These are phyloP conservation scores for Mythimna loreyi DNA, from an alignment of 2,888 invertebrate species.

Conservation along the genomic window DNA sequence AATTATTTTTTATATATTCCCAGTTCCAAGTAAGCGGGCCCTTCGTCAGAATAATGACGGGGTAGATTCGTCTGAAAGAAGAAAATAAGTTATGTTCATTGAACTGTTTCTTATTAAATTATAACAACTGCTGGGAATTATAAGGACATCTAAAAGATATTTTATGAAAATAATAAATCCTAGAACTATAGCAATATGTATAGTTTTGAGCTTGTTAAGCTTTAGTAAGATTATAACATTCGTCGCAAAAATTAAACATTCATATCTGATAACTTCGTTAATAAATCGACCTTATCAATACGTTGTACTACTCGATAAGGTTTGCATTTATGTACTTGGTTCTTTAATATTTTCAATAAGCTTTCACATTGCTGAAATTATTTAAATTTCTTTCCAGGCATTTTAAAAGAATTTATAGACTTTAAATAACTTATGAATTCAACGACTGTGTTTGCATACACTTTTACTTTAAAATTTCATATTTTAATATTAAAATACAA, in stretches of 20 bases:
- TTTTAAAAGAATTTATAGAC: neutral
- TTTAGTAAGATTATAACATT: neutral
- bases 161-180: neutral
- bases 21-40: slow-evolving; percentile 88
- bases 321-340: neutral
- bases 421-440: slow-evolving; percentile 10
- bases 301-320: neutral
- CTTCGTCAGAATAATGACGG: slow-evolving; percentile 87
- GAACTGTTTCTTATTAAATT: slow-evolving; percentile 5
- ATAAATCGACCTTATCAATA: neutral
- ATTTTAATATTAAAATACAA: slow-evolving; percentile 26
- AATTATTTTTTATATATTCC: slow-evolving; percentile 87
- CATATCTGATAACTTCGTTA: neutral
- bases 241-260: neutral
- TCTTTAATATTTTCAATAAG: neutral
- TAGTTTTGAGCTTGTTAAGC: neutral
- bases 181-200: neutral
- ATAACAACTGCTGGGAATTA: neutral
- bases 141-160: neutral
- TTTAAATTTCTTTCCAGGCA: slow-evolving; percentile 3
- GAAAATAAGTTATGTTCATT: slow-evolving; percentile 20
- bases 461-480: slow-evolving; percentile 3
- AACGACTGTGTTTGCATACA: neutral
- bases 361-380: neutral
- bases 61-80: slow-evolving; percentile 85